Percentiles rank a stretch among this genome's conserved stretches.
phyloP scores from a whole-genome alignment of 2,797 vertebrate species.

The Gallinago nigripennis region DNA sequence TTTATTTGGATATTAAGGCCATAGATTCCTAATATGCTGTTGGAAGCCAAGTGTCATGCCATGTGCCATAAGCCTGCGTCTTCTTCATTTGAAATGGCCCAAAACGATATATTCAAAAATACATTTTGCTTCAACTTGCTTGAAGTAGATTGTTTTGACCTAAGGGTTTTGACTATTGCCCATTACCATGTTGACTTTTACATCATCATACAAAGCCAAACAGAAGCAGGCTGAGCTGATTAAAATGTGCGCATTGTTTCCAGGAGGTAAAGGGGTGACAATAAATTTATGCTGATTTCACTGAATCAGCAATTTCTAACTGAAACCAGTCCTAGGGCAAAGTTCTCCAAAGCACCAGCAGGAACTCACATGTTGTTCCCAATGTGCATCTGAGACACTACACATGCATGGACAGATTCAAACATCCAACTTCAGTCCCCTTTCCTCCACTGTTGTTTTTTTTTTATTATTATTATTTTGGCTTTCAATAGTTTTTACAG shows the following conservation, averaged over 20 bases:
- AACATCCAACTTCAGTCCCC: not conserved
- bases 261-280: not conserved
- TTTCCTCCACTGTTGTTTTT: not conserved
- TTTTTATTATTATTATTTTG: not conserved
- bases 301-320: not conserved
- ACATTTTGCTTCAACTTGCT: not conserved
- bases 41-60: not conserved
- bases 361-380: not conserved
- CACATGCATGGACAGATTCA: rapidly evolving
- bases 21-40: not conserved
- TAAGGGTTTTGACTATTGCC: not conserved
- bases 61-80: not conserved
- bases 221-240: not conserved
- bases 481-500: not conserved
- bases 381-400: not conserved
- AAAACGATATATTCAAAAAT: not conserved
- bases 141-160: slow-evolving; percentile 33
- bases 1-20: not conserved
- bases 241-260: not conserved
- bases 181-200: slow-evolving; percentile 13
- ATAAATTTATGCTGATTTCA: not conserved
- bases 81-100: not conserved
- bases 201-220: slow-evolving; percentile 10
- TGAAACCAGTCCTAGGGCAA: not conserved
- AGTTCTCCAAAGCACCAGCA: not conserved